A percentile compares a stretch with the other conserved stretches of the same genome.
phyloP scores from a whole-genome alignment of 2,888 invertebrate genomes.

The Hemaris fuciformis region DNA sequence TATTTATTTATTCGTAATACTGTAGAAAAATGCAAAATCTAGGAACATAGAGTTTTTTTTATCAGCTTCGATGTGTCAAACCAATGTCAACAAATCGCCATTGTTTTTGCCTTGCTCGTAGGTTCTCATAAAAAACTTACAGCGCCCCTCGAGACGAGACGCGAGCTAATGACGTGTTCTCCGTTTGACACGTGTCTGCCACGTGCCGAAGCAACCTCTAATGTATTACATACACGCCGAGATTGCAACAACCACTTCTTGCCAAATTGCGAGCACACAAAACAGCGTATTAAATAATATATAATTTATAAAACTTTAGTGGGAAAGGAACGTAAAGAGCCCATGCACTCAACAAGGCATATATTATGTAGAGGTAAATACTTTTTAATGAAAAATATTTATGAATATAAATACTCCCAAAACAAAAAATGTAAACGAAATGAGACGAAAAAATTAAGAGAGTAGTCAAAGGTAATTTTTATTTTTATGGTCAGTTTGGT shows the following conservation, averaged over 20 bases:
- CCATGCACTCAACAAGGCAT: no score
- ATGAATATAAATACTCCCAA: no score
- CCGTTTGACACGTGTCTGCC: constrained; percentile 63
- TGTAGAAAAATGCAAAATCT: background rate
- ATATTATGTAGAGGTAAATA: no score
- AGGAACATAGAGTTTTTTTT: background rate
- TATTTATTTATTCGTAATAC: no score
- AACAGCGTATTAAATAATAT: background rate
- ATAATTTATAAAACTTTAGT: background rate
- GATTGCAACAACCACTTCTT: constrained; percentile 29
- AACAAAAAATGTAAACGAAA: no score
- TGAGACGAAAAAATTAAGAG: no score
- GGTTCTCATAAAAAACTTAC: constrained; percentile 38
- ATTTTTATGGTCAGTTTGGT: no score
- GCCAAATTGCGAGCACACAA: constrained; percentile 20
- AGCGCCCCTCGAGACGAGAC: constrained; percentile 57
- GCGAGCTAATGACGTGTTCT: constrained; percentile 74
- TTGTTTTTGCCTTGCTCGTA: background rate
- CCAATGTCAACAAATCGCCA: background rate
- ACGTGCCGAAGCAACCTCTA: constrained; percentile 65
- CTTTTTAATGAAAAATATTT: no score
- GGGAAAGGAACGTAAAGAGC: background rate
- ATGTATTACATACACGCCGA: constrained; percentile 39
- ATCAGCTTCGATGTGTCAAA: background rate
- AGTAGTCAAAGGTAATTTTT: no score